phyloP scores from a whole-genome alignment of 1,140 invertebrate species.

The Heliconius congener region DNA sequence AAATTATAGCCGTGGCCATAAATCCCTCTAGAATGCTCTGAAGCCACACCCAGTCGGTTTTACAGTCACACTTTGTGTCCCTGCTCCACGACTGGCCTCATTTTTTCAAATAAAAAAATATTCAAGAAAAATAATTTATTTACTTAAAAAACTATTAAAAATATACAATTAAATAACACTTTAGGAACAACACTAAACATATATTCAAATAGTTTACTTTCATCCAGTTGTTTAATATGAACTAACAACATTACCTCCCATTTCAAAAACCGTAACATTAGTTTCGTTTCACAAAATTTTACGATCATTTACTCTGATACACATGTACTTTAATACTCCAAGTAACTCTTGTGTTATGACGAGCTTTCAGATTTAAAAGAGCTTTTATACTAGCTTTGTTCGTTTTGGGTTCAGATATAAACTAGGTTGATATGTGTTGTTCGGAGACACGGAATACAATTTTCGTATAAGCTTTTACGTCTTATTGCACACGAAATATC shows the following conservation, averaged over 20 bases:
- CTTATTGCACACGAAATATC: not conserved
- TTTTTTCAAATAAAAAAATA: no score
- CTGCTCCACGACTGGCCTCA: no score
- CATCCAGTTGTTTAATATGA: not conserved
- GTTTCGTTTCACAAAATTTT: constrained; percentile 19
- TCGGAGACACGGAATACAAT: constrained; percentile 2
- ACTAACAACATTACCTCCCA: not conserved
- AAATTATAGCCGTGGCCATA: no score
- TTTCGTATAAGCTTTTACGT: not conserved
- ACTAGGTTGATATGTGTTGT: constrained; percentile 3
- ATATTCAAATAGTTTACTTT: not conserved
- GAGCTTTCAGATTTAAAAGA: not conserved
- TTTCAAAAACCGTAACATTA: not conserved
- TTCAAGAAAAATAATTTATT: no score
- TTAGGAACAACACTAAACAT: not conserved
- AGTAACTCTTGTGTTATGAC: constrained; percentile 10
- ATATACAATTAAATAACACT: not conserved
- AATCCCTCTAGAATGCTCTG: no score
- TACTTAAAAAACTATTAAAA: no score
- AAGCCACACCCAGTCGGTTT: no score
- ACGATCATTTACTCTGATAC: constrained; percentile 3
- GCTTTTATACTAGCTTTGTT: constrained; percentile 6
- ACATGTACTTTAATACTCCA: not conserved
- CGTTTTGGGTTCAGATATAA: constrained; percentile 12
- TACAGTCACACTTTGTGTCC: no score